phyloP scores from a whole-genome alignment of 2,797 vertebrate species.

The Enteromius thamalakanensis region DNA sequence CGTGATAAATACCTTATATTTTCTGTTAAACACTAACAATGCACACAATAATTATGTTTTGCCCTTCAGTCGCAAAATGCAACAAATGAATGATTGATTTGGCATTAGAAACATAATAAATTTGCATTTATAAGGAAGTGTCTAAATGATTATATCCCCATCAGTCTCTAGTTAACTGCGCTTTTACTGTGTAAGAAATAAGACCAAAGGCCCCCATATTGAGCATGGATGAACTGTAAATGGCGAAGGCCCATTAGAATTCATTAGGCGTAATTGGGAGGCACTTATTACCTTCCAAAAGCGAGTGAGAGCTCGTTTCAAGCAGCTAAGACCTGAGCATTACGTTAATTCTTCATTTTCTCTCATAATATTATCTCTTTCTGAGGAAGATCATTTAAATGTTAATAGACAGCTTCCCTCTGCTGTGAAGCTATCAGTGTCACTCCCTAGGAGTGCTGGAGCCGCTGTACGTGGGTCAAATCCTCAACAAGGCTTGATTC shows the following conservation, averaged over 20 bases:
- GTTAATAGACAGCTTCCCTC: conserved; percentile 70
- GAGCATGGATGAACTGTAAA: conserved; percentile 57
- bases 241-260: conserved; percentile 58
- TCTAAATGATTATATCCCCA: conserved; percentile 12
- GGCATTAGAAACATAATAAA: not conserved
- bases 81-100: not conserved
- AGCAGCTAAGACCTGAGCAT: conserved; percentile 64
- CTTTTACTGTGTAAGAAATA: conserved; percentile 46
- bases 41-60: not conserved
- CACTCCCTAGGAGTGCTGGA: conserved; percentile 42
- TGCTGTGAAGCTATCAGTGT: conserved; percentile 37
- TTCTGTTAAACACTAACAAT: not conserved
- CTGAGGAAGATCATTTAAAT: conserved; percentile 70
- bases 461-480: conserved; percentile 45
- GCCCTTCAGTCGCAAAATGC: not conserved
- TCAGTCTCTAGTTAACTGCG: conserved; percentile 28
- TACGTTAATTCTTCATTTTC: conserved; percentile 72
- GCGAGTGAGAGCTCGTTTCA: conserved; percentile 61
- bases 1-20: not conserved
- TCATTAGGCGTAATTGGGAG: conserved; percentile 62
- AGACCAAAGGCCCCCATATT: conserved; percentile 58
- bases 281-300: conserved; percentile 67
- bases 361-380: conserved; percentile 68
- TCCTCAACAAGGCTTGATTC: conserved; percentile 46
- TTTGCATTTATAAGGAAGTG: conserved; percentile 5